Percentiles rank a stretch among this genome's conserved stretches.
Conservation (phyloP, 1,140 invertebrate species). For the Colletes gigas region DNA sequence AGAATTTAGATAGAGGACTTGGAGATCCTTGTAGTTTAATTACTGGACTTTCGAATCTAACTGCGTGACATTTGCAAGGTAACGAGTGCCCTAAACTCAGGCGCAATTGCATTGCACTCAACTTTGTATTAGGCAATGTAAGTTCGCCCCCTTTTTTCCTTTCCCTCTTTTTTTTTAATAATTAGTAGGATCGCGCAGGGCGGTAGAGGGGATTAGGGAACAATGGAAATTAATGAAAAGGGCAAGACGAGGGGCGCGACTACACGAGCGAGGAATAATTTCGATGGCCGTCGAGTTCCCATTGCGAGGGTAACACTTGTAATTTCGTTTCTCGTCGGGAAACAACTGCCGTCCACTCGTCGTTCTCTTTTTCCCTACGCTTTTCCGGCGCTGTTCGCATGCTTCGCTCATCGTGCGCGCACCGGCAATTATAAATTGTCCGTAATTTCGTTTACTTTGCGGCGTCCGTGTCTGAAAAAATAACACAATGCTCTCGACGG, state of each 20-base stretch:
- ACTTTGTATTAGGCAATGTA: neutral
- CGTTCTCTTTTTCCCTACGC: slow-evolving; percentile 25
- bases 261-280: slow-evolving; percentile 58
- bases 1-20: too few species aligned
- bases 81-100: slow-evolving; percentile 4
- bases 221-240: slow-evolving; percentile 53
- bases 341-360: slow-evolving; percentile 58
- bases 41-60: neutral
- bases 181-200: slow-evolving; percentile 38
- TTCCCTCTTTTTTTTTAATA: slow-evolving; percentile 19
- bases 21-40: neutral
- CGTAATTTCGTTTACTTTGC: slow-evolving; percentile 62
- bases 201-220: slow-evolving; percentile 34
- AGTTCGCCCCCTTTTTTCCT: neutral
- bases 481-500: slow-evolving; percentile 10
- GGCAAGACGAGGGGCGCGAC: slow-evolving; percentile 35
- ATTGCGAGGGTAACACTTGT: slow-evolving; percentile 58
- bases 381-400: slow-evolving; percentile 17
- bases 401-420: slow-evolving; percentile 14
- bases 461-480: slow-evolving; percentile 37
- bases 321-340: slow-evolving; percentile 66
- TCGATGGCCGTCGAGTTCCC: slow-evolving; percentile 58
- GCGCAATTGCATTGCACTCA: neutral
- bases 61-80: neutral
- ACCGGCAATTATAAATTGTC: slow-evolving; percentile 67